phyloP scores from a whole-genome alignment of 1,140 invertebrate genomes.

The Pseudomyrmex concolor region DNA sequence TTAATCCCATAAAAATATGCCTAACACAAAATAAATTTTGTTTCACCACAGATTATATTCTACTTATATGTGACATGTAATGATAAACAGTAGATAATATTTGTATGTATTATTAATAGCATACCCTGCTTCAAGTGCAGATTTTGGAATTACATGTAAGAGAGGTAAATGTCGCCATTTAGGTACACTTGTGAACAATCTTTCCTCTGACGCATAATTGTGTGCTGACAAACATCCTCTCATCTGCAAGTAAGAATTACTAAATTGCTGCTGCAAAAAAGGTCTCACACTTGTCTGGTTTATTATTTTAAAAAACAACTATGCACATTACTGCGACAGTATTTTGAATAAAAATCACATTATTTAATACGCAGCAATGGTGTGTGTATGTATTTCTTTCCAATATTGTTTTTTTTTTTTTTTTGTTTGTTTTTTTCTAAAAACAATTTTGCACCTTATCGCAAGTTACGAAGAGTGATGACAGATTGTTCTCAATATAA shows the following conservation, averaged over 20 bases:
- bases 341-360: too few species aligned
- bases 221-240: constrained; percentile 81
- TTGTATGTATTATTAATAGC: constrained; percentile 1
- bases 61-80: background rate
- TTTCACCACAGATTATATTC: constrained; percentile 4
- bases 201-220: constrained; percentile 82
- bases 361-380: too few species aligned
- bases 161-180: constrained; percentile 81
- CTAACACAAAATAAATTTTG: constrained; percentile 81
- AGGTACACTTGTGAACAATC: constrained; percentile 82
- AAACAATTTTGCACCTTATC: too few species aligned
- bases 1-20: constrained; percentile 97
- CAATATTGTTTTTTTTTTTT: too few species aligned
- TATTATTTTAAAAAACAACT: background rate
- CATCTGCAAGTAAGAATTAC: constrained; percentile 75
- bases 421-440: too few species aligned
- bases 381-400: too few species aligned
- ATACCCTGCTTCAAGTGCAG: constrained; percentile 83
- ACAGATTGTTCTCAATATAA: background rate
- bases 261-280: background rate
- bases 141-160: constrained; percentile 82
- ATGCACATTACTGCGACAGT: background rate
- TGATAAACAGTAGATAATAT: background rate
- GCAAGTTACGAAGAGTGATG: background rate
- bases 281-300: too few species aligned